Percentiles rank a stretch among this genome's conserved stretches.
These are phyloP conservation scores for Papilio xuthus DNA, from an alignment of 1,140 invertebrate species.

Conservation along the genomic window DNA sequence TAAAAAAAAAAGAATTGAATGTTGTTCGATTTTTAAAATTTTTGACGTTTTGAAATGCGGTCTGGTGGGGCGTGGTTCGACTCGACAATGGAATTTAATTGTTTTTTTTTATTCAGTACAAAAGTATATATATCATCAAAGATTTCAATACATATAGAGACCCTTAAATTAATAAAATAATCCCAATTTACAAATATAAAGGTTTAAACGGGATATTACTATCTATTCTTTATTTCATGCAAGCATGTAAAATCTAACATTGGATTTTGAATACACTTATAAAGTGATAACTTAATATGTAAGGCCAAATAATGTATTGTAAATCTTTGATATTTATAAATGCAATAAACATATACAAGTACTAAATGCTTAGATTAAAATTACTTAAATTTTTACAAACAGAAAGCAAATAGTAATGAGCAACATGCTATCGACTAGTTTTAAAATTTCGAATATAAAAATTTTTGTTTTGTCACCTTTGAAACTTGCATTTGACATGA, in stretches of 20 bases:
- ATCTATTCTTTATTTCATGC: too few species aligned
- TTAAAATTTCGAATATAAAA: slow-evolving; percentile 80
- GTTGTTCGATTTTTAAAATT: slow-evolving; percentile 68
- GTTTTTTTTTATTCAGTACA: slow-evolving; percentile 46
- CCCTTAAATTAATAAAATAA: neutral
- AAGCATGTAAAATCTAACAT: neutral
- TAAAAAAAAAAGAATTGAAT: slow-evolving; percentile 55
- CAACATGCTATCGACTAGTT: slow-evolving; percentile 77
- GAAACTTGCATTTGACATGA: slow-evolving; percentile 66
- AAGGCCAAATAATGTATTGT: slow-evolving; percentile 43
- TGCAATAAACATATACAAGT: slow-evolving; percentile 69
- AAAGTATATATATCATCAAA: slow-evolving; percentile 27
- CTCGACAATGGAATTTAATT: slow-evolving; percentile 58
- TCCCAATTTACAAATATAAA: neutral
- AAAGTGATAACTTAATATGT: neutral
- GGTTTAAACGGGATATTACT: too few species aligned
- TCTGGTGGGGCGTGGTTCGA: slow-evolving; percentile 64
- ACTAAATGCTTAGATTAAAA: slow-evolving; percentile 62
- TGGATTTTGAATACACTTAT: neutral
- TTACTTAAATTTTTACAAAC: slow-evolving; percentile 70
- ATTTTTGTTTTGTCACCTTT: slow-evolving; percentile 69
- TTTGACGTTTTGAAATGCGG: slow-evolving; percentile 68
- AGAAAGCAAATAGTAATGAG: slow-evolving; percentile 59
- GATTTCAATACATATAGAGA: neutral
- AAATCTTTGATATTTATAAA: slow-evolving; percentile 71